Conservation (phyloP, 92 coral and sea anemone genomes). For the Hydrozoanthus gracilis region DNA sequence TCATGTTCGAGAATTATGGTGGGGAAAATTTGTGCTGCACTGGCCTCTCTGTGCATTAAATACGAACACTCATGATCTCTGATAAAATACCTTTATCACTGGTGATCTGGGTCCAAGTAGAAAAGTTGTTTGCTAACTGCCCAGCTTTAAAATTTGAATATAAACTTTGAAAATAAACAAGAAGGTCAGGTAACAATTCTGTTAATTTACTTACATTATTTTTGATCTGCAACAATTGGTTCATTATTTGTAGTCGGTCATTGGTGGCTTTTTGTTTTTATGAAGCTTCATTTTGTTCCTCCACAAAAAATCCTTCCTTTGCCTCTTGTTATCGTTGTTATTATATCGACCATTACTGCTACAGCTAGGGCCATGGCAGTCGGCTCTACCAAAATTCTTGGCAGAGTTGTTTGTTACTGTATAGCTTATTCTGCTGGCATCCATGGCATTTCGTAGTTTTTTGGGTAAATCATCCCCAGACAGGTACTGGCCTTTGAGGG, state of each 20-base stretch:
- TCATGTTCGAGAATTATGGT: background rate
- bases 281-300: slow-evolving; percentile 23
- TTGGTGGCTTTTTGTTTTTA: slow-evolving; percentile 7
- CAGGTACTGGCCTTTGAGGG: background rate
- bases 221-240: background rate
- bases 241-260: slow-evolving; percentile 30
- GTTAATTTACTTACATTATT: slow-evolving; percentile 40
- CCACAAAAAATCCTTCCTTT: slow-evolving; percentile 44
- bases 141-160: slow-evolving; percentile 39
- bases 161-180: slow-evolving; percentile 5
- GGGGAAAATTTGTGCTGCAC: background rate
- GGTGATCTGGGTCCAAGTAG: slow-evolving; percentile 40
- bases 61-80: slow-evolving; percentile 11
- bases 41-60: slow-evolving; percentile 44
- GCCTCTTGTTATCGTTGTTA: background rate
- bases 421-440: slow-evolving; percentile 47
- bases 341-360: background rate
- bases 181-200: slow-evolving; percentile 9
- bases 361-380: background rate
- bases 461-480: slow-evolving; percentile 50
- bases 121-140: slow-evolving; percentile 15
- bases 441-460: slow-evolving; percentile 52
- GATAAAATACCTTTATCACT: slow-evolving; percentile 38
- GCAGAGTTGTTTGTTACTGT: slow-evolving; percentile 8
- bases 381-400: background rate